phyloP scores from a whole-genome alignment of 2,888 invertebrate genomes.

The Ommatoiulus sabulosus region DNA sequence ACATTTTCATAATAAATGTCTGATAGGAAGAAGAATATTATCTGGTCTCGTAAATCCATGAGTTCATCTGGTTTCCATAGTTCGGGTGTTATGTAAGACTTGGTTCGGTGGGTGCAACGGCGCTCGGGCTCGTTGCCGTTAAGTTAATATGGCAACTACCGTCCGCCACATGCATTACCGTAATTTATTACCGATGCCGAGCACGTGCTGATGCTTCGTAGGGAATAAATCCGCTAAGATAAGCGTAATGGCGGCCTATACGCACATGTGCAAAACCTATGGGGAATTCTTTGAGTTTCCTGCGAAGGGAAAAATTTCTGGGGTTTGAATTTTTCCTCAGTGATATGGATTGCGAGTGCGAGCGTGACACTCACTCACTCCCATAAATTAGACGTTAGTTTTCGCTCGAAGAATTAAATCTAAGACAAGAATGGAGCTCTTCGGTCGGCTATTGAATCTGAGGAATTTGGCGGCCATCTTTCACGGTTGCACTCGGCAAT shows the following conservation, averaged over 20 bases:
- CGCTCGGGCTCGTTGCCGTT: background rate
- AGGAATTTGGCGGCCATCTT: conserved; percentile 31
- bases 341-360: background rate
- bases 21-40: background rate
- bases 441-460: background rate
- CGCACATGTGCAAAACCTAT: background rate
- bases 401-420: conserved; percentile 27
- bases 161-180: background rate
- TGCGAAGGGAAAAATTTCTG: background rate
- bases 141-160: background rate
- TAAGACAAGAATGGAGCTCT: background rate
- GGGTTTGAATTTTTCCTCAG: background rate
- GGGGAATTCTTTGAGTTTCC: background rate
- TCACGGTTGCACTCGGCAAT: background rate
- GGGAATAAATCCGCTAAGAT: background rate
- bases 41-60: background rate
- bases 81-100: background rate
- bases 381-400: conserved; percentile 20
- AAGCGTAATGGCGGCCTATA: background rate
- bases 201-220: background rate
- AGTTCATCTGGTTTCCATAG: conserved; percentile 11
- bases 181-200: conserved; percentile 10
- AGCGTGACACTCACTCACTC: background rate
- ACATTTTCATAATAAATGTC: background rate
- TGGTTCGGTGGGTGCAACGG: background rate